phyloP scores from a whole-genome alignment of 2,888 invertebrate genomes.

The Timema cristinae region DNA sequence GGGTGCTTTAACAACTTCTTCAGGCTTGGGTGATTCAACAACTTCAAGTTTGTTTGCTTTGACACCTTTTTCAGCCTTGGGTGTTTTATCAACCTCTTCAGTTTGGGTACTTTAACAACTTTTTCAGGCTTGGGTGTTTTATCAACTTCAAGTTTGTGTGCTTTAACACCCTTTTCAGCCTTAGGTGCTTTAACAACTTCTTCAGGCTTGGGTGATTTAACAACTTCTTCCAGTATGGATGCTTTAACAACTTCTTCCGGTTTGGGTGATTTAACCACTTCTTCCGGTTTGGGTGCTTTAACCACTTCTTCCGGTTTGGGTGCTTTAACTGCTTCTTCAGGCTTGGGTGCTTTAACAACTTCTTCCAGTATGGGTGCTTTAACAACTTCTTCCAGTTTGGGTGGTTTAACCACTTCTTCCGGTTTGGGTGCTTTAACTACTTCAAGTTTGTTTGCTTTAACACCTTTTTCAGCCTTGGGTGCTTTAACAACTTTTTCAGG shows the following conservation, averaged over 20 bases:
- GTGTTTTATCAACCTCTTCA: neutral
- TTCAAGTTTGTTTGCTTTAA: neutral
- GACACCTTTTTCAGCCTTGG: neutral
- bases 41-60: neutral
- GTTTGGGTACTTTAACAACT: neutral
- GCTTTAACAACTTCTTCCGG: neutral
- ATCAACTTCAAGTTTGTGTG: neutral
- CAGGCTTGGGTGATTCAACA: neutral
- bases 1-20: too few relatives aligned
- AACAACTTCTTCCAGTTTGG: neutral
- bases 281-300: conserved; percentile 23
- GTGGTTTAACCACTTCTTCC: too few relatives aligned
- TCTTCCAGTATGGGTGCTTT: neutral
- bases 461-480: neutral
- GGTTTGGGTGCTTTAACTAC: too few relatives aligned
- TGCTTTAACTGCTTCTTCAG: too few relatives aligned
- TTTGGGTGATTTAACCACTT: conserved; percentile 21
- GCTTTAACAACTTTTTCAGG: too few relatives aligned
- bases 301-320: neutral
- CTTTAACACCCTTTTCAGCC: neutral
- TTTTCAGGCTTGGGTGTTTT: too few relatives aligned
- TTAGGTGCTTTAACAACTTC: conserved; percentile 12
- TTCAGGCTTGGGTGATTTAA: neutral
- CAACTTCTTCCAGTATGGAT: neutral
- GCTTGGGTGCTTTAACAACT: too few relatives aligned